A percentile compares a stretch with the other conserved stretches of the same genome.
Evolutionary conservation across 2,113 vertebrate species (phyloP).

Genomic region (Labeo catla): DNA sequence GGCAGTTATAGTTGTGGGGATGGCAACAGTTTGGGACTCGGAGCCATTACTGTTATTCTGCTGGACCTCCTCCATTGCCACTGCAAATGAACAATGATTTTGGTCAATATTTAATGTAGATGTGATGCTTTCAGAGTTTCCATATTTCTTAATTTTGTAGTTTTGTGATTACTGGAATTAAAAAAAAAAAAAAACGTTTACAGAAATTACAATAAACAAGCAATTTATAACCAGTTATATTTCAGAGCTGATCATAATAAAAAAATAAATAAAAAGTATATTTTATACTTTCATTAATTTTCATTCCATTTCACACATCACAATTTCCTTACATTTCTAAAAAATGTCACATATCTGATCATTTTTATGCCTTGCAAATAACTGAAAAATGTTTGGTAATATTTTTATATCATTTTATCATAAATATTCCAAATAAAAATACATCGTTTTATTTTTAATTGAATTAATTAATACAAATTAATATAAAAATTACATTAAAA

Average conservation of each 20-base stretch:
- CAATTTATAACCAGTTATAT: background rate
- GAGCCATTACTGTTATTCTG: constrained; percentile 74
- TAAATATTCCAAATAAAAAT: no score
- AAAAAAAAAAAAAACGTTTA: background rate
- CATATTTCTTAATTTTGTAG: background rate
- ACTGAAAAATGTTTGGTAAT: background rate
- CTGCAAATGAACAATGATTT: constrained; percentile 59
- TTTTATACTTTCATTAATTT: no score
- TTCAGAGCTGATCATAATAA: background rate
- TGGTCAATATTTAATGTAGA: background rate
- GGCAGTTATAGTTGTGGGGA: constrained; percentile 71
- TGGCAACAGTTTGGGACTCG: constrained; percentile 69
- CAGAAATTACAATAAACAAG: background rate
- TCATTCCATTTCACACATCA: no score
- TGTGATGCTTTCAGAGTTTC: background rate
- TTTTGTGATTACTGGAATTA: background rate
- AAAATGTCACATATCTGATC: background rate
- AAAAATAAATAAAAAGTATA: no score
- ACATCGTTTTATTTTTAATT: no score
- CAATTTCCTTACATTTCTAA: background rate
- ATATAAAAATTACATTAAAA: no score
- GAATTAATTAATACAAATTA: no score
- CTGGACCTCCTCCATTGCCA: constrained; percentile 76
- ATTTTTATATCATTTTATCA: no score
- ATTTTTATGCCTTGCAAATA: background rate